Evolutionary conservation across 2,113 vertebrate genomes (phyloP), one percentile per base, ranked within the genome.

Genomic region (Propithecus coquereli): DNA sequence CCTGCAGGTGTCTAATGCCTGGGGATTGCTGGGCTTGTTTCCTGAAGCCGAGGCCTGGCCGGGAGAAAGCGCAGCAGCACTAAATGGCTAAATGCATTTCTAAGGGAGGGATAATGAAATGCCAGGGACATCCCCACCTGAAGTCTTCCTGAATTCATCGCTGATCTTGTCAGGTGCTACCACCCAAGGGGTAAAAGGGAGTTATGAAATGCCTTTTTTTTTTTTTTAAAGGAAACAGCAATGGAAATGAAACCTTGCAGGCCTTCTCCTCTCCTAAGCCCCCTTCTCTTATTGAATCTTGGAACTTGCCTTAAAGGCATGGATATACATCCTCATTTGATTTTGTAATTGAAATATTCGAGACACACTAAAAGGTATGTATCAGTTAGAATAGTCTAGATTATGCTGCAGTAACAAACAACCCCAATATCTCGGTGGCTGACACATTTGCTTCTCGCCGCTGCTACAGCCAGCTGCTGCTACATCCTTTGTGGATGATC

Each of bases 341-440:
- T 80, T 84, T 93, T 92, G 90, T 61, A 84, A 83, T 34, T 27
- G 34, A 91, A 95, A 85, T 88, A 91, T 65, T 91, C 40, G 50
- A 85, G 76, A 40, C 30, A 81, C 52, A 43, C 12, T 65, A 34
- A 66, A 82, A 76, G 23, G 17, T 12, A n/a, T 85, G 18, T 63
- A 45, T 65, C 37, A 27, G 32, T 91, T 66, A 57, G 81, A 79
- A 87, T 13, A 83, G 34, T 52, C 57, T 59, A 63, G 76, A 45
- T 13, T 22, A 20, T 85, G 70, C 61, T 11, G 27, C 65, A 88
- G 32, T 61, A 83, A 92, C 91, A 89, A 96, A 71, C 32, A 89
- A 12, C 8, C 54, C 92, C 25, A 30, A 0, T 10, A 70, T 9
- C 80, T 95, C 81, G 52, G 14, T 4, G 73, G 40, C 59, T 77